Conservation (phyloP, 2,113 vertebrate species). For the Chaetura pelagica region DNA sequence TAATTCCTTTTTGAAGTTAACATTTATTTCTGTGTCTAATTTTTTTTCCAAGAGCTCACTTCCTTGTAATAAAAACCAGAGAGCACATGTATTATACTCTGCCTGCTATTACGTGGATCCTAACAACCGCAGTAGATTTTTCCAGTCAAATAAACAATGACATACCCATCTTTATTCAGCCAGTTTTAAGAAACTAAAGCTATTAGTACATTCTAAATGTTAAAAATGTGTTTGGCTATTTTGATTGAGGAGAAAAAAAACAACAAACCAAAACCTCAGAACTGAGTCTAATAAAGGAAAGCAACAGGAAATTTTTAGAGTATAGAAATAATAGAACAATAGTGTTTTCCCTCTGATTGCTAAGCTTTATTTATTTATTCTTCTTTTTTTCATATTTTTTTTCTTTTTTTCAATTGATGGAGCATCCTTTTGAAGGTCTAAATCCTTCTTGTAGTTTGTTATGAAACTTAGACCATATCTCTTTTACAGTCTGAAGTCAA, state of each 20-base stretch:
- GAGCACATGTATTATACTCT: background rate
- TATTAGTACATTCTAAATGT: background rate
- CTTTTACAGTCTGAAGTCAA: constrained; percentile 85
- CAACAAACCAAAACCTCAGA: background rate
- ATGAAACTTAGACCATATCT: background rate
- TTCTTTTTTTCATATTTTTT: background rate
- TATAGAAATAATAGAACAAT: background rate
- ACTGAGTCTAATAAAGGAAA: background rate
- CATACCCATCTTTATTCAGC: background rate
- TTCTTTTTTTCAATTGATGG: background rate
- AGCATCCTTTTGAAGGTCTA: background rate
- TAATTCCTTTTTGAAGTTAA: constrained; percentile 9
- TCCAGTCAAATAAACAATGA: background rate
- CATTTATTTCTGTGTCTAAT: background rate
- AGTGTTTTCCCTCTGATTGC: background rate
- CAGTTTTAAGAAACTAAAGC: background rate
- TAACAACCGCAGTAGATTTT: background rate
- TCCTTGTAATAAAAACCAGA: constrained; percentile 20
- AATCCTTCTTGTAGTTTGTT: background rate
- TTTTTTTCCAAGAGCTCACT: constrained; percentile 38
- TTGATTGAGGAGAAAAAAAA: background rate
- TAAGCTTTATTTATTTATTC: background rate
- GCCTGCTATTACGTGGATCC: background rate
- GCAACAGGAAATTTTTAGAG: background rate
- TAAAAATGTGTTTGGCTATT: background rate